Conservation (phyloP, 2,888 invertebrate genomes). For the Schizaphis graminum region DNA sequence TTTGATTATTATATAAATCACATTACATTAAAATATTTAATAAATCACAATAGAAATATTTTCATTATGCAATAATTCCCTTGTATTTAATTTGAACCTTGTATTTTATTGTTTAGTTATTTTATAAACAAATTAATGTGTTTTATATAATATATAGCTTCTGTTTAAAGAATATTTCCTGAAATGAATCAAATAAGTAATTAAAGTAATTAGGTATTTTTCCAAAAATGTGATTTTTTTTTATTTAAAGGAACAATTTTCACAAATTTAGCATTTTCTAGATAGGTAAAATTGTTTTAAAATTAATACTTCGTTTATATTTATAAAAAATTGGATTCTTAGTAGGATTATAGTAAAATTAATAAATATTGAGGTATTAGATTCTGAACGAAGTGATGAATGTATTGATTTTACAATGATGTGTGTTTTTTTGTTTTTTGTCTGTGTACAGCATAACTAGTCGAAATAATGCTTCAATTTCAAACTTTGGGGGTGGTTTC, state of each 20-base stretch:
- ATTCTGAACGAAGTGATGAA: no score
- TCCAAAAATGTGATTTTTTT: background rate
- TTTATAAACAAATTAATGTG: background rate
- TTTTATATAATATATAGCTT: background rate
- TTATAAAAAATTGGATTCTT: background rate
- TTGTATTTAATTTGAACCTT: background rate
- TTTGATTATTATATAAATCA: background rate
- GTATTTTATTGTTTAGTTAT: background rate
- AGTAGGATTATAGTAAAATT: background rate
- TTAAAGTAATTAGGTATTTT: background rate
- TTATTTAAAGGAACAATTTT: background rate
- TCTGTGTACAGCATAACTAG: no score
- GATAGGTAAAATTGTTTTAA: background rate
- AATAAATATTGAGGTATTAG: no score
- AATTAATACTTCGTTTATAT: background rate
- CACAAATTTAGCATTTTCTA: background rate
- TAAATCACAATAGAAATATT: background rate
- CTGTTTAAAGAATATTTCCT: background rate
- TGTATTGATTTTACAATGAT: no score
- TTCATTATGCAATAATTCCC: background rate
- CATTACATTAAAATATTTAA: background rate
- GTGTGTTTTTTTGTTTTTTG: no score
- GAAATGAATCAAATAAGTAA: background rate
- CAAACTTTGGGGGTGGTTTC: no score
- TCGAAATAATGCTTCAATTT: no score